phyloP scores from a whole-genome alignment of 2,797 vertebrate genomes.

The Onychomys arenicola region DNA sequence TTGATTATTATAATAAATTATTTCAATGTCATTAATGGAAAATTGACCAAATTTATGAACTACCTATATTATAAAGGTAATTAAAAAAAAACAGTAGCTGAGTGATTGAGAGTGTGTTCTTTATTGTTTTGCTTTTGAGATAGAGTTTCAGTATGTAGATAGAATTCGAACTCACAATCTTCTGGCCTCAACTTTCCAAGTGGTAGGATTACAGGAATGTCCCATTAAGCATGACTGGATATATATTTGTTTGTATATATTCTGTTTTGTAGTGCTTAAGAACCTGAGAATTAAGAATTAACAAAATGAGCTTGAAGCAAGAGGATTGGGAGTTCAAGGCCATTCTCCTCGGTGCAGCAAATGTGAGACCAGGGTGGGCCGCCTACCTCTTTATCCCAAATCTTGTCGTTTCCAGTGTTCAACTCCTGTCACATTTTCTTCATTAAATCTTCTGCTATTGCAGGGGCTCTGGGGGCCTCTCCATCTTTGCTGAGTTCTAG shows the following conservation, averaged over 20 bases:
- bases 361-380: neutral
- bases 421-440: neutral
- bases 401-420: neutral
- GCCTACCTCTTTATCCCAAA: neutral
- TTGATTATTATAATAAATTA: constrained; percentile 29
- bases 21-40: constrained; percentile 23
- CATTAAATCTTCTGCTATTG: neutral
- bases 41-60: constrained; percentile 7
- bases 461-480: neutral
- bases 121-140: neutral
- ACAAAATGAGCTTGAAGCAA: neutral
- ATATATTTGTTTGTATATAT: neutral
- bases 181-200: neutral
- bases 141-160: neutral
- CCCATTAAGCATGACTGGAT: neutral
- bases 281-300: neutral
- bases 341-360: neutral
- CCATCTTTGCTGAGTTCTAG: neutral
- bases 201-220: neutral
- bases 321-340: neutral
- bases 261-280: neutral
- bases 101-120: neutral
- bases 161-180: neutral
- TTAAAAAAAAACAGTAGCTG: neutral
- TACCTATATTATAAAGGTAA: neutral